A percentile compares a stretch with the other conserved stretches of the same genome.
Conservation (phyloP, 2,888 invertebrate species). For the Synergus japonicus region DNA sequence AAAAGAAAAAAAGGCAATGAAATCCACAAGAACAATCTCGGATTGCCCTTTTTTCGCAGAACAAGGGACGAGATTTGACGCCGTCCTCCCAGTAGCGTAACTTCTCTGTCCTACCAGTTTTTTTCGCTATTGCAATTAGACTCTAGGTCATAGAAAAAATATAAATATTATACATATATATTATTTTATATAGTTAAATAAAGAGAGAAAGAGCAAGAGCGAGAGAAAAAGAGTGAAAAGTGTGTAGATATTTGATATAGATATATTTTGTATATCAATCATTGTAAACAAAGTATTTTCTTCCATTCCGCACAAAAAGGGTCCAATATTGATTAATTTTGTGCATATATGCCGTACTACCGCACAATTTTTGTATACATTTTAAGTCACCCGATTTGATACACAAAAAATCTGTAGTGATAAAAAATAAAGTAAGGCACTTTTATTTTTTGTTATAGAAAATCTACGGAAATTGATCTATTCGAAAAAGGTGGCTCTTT, state of each 20-base stretch:
- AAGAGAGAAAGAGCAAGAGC: slow-evolving; percentile 46
- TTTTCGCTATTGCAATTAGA: slow-evolving; percentile 52
- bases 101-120: slow-evolving; percentile 59
- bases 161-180: slow-evolving; percentile 61
- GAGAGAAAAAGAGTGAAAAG: slow-evolving; percentile 37
- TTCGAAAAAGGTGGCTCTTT: not conserved
- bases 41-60: slow-evolving; percentile 2
- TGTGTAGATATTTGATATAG: slow-evolving; percentile 40
- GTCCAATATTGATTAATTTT: slow-evolving; percentile 14
- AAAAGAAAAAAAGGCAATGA: slow-evolving; percentile 8
- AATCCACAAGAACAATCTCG: slow-evolving; percentile 14
- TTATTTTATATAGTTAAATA: slow-evolving; percentile 49
- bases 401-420: not conserved
- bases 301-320: slow-evolving; percentile 37
- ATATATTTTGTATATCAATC: slow-evolving; percentile 36
- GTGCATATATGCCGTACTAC: not conserved
- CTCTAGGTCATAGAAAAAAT: slow-evolving; percentile 61
- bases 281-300: slow-evolving; percentile 38
- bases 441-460: no score
- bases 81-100: slow-evolving; percentile 67
- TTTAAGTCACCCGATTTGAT: not conserved
- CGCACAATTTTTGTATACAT: slow-evolving; percentile 4
- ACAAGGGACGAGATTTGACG: slow-evolving; percentile 49
- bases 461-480: not conserved
- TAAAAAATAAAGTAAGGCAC: not conserved